Base-by-base conservation (phyloP, 1,140 invertebrate species). In the Euglossa dilemma region DNA sequence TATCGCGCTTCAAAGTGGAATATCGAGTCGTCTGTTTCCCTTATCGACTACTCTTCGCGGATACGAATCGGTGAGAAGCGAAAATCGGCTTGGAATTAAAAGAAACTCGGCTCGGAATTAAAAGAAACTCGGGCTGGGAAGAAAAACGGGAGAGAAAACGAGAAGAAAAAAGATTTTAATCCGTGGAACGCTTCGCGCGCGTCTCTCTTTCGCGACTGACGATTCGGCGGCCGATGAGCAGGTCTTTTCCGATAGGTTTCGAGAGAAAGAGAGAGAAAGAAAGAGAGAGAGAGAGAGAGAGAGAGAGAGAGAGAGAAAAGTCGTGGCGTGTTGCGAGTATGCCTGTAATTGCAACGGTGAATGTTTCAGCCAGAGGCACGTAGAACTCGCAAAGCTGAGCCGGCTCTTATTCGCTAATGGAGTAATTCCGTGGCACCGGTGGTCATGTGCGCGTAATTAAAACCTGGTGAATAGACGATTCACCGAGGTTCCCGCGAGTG, bases 371-470 rank as follows among this genome's bases (percentile, higher is more conserved):
- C 16, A 47, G 8, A 64, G 20, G 12, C 25, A 74, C 50, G 59
- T 50, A 23, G 52, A 57, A 36, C 67, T 54, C 16, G 66, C 7
- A 73, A 45, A 85, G 61, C 71, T 47, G 36, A 57, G 20, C 11
- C 47, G 64, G 43, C 74, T 67, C 83, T 85, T 83, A 83, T 47
- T 57, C 36, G 20, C 54, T 84, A 77, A 85, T 61, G 43, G 25
- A 85, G 69, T 73, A 85, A 84, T 78, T 82, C 54, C n/a, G 43
- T 56, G 20, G 54, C 11, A 47, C 6, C 16, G 36, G 6, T 12
- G 28, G 54, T 14, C 56, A 72, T 20, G 67, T 28, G 23, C 36
- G 52, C 43, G n/a, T 79, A 84, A 85, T 85, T 85, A 84, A 67
- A 77, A 73, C 7, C 45, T 18, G 7, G 54, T n/a, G 64, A 36